phyloP scores from a whole-genome alignment of 2,113 vertebrate species.

The Bostrychus sinensis region DNA sequence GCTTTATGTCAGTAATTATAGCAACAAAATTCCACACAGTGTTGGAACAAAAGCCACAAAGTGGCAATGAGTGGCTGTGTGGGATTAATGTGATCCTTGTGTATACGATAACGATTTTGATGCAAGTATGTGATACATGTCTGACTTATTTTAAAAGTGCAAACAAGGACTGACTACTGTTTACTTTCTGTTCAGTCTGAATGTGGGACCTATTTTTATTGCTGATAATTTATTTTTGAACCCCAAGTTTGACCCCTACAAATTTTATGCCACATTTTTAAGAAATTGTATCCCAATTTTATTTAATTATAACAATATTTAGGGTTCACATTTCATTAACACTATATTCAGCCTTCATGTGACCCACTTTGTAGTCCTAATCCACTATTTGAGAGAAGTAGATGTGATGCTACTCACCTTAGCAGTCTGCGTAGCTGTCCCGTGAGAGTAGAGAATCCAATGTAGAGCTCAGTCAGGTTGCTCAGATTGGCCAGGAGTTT shows the following conservation, averaged over 20 bases:
- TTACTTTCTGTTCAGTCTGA: too few relatives aligned
- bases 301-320: too few relatives aligned
- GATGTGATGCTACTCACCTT: constrained; percentile 74
- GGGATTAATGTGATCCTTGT: constrained; percentile 4
- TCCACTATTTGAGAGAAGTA: too few relatives aligned
- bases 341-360: too few relatives aligned
- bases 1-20: constrained; percentile 38
- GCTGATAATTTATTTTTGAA: too few relatives aligned
- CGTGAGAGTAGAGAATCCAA: constrained; percentile 90
- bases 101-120: constrained; percentile 16
- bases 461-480: constrained; percentile 83
- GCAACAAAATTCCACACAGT: constrained; percentile 36
- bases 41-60: constrained; percentile 1
- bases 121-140: not conserved
- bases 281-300: too few relatives aligned
- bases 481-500: constrained; percentile 83
- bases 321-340: too few relatives aligned
- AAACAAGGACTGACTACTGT: constrained; percentile 20
- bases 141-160: constrained; percentile 7
- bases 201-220: too few relatives aligned
- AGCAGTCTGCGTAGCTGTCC: constrained; percentile 87
- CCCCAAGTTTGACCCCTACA: too few relatives aligned
- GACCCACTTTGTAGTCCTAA: too few relatives aligned
- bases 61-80: not conserved
- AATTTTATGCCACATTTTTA: too few relatives aligned